Percentiles rank a stretch among this genome's conserved stretches.
Conservation (phyloP, 2,888 invertebrate species). For the Eilema caniola region DNA sequence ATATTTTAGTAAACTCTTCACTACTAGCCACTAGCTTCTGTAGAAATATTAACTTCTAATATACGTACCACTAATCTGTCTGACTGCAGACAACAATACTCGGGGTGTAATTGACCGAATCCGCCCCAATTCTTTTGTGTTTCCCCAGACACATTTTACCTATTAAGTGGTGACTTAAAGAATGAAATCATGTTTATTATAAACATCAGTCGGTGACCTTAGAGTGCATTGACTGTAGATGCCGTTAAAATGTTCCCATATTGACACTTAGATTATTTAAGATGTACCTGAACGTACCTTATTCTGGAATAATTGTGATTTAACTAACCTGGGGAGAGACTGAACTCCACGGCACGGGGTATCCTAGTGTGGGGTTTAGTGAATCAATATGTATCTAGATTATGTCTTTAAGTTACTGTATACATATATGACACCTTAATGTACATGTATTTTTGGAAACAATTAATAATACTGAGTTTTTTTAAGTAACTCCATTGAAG, state of each 20-base stretch:
- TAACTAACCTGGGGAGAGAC: too few species aligned
- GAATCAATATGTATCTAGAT: too few species aligned
- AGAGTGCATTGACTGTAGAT: background rate
- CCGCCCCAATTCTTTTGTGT: constrained; percentile 4
- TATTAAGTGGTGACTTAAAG: background rate
- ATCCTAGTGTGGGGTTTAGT: too few species aligned
- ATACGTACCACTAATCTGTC: background rate
- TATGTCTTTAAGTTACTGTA: too few species aligned
- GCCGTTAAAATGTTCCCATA: background rate
- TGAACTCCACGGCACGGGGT: too few species aligned
- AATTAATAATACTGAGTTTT: too few species aligned
- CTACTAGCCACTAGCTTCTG: background rate
- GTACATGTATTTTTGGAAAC: too few species aligned
- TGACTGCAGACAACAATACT: background rate
- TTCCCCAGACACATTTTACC: background rate
- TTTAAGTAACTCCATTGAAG: too few species aligned
- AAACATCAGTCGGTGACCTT: background rate
- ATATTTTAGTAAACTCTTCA: background rate
- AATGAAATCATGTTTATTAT: constrained; percentile 2
- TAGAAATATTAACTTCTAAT: background rate
- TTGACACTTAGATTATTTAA: background rate
- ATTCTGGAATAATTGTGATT: too few species aligned
- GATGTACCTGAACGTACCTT: too few species aligned
- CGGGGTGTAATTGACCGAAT: background rate
- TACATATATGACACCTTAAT: too few species aligned